These are phyloP conservation scores for Theonella swinhoei DNA, from an alignment of 37 sponge, comb jelly and placozoan species.

Conservation along the genomic window DNA sequence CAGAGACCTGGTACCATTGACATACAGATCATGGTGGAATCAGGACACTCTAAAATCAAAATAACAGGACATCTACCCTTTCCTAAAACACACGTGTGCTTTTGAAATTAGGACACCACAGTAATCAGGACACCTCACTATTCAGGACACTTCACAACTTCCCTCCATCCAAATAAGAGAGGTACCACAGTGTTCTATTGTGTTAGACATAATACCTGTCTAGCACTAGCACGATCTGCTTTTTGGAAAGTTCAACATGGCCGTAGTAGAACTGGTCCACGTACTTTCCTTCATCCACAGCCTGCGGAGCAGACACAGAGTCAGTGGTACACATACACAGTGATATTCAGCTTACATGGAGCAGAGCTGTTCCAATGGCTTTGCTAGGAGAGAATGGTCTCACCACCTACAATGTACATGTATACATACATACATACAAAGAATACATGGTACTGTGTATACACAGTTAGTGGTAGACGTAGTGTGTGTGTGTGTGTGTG, in stretches of 20 bases:
- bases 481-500: not conserved
- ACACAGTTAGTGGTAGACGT: not conserved
- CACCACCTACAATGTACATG: slow-evolving; percentile 43
- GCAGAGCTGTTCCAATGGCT: slow-evolving; percentile 63
- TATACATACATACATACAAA: not conserved
- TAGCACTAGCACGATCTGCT: slow-evolving; percentile 32
- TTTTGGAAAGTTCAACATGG: slow-evolving; percentile 37
- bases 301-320: slow-evolving; percentile 18
- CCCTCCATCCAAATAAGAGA: no score
- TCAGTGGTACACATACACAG: not conserved
- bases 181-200: no score
- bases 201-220: slow-evolving; percentile 63
- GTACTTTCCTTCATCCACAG: slow-evolving; percentile 55
- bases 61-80: no score
- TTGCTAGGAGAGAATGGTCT: slow-evolving; percentile 56
- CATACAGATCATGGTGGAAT: slow-evolving; percentile 5
- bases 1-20: slow-evolving; percentile 38
- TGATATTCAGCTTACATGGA: slow-evolving; percentile 41
- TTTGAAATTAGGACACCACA: no score
- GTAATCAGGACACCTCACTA: no score
- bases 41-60: no score
- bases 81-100: no score
- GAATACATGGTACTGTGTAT: not conserved
- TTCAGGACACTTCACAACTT: no score
- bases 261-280: slow-evolving; percentile 51